phyloP scores from a whole-genome alignment of 2,113 vertebrate species.

The Abramis brama region DNA sequence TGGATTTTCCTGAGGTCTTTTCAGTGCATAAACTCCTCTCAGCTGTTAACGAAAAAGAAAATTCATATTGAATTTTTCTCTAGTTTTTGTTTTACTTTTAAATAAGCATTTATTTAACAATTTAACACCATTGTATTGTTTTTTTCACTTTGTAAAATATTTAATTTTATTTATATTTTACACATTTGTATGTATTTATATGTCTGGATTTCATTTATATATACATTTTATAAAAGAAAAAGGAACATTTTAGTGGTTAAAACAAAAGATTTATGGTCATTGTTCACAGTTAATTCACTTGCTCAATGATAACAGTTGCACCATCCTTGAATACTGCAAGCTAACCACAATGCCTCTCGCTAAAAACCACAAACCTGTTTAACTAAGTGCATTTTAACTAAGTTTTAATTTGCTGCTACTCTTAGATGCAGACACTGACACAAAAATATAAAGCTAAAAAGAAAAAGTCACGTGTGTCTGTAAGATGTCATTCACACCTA shows the following conservation, averaged over 20 bases:
- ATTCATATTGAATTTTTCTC: no score
- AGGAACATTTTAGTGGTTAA: slow-evolving; percentile 49
- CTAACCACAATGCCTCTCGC: slow-evolving; percentile 6
- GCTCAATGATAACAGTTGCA: background rate
- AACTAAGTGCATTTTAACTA: slow-evolving; percentile 11
- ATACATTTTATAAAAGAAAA: slow-evolving; percentile 54
- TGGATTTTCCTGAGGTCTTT: slow-evolving; percentile 93
- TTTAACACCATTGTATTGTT: no score
- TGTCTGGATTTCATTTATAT: no score
- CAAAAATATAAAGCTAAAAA: slow-evolving; percentile 41
- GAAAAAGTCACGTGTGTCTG: background rate
- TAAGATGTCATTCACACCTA: slow-evolving; percentile 47
- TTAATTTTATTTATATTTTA: no score
- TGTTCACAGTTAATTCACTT: background rate
- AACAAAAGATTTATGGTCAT: background rate
- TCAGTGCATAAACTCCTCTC: slow-evolving; percentile 98
- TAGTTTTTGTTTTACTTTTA: no score
- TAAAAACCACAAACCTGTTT: slow-evolving; percentile 32
- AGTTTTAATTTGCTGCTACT: slow-evolving; percentile 54
- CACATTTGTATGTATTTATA: no score
- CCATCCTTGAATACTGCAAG: slow-evolving; percentile 26
- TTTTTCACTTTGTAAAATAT: no score
- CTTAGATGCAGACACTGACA: slow-evolving; percentile 66
- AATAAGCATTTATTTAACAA: no score
- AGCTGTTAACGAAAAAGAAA: slow-evolving; percentile 77